Base-by-base conservation (phyloP, 1,140 invertebrate species). In the Apis cerana region DNA sequence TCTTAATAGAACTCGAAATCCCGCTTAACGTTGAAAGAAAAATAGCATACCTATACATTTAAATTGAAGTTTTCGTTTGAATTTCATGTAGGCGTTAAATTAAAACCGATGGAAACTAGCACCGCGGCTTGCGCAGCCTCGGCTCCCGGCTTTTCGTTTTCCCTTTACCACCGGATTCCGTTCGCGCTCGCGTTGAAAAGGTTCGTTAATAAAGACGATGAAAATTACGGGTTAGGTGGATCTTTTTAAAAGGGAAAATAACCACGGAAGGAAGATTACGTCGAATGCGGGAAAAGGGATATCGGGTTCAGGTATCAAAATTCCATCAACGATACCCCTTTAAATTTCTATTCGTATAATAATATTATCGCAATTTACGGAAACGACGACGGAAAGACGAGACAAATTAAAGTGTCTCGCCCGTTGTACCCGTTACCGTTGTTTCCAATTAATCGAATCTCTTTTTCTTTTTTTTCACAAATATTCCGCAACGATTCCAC, bases 21-120 rank as follows among this genome's bases (percentile, higher is more conserved):
- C n/a, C 27, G 59, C 17, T 74, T 19, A n/a, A 3, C 67, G 50
- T n/a, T 12, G n/a, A 1, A 17, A 65, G 52, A 21, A 75, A 81
- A 81, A 81, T 80, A 21, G 59, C 61, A 13, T 19, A 56, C 4
- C 68, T 74, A 80, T 80, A 74, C 69, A 56, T 80, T 80, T 64
- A 64, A 65, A 74, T 74, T 74, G 69, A 64, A 74, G 69, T 64
- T 74, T 54, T 74, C 79, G 70, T 80, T 80, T 80, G 79, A 80
- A 75, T 50, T 59, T 76, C 62, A 58, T 33, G 72, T 65, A 54
- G 27, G 43, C 80, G 54, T 75, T 81, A 81, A 75, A 81, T 81
- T 67, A 68, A 75, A 76, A 75, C 79, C 78, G 78, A 80, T 80
- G 78, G n/a, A 70, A 79, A 48, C 19, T 15, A 21, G 61, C 61